Conservation (phyloP, 2,888 invertebrate species). For the Sarcophaga subvicina region DNA sequence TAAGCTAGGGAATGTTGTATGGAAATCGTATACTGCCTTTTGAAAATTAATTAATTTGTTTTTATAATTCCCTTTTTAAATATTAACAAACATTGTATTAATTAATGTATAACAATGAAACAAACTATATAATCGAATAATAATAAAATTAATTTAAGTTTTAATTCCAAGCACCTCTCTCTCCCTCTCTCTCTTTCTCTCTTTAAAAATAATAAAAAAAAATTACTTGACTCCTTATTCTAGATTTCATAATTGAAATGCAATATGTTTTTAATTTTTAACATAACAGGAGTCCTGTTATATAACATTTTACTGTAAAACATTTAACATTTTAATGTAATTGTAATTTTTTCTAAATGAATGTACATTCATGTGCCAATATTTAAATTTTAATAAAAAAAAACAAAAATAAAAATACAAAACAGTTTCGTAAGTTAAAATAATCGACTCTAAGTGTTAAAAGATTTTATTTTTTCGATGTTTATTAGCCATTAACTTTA, state of each 20-base stretch:
- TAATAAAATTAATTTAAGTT: background rate
- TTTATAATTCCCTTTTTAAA: background rate
- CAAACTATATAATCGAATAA: slow-evolving; percentile 52
- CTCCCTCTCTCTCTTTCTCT: too few relatives aligned
- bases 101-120: slow-evolving; percentile 19
- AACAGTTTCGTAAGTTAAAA: too few relatives aligned
- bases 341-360: slow-evolving; percentile 26
- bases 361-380: slow-evolving; percentile 66
- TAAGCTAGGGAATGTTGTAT: background rate
- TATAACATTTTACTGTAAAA: background rate
- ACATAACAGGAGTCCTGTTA: too few relatives aligned
- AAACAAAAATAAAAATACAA: background rate
- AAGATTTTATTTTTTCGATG: background rate
- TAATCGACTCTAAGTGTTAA: too few relatives aligned
- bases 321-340: background rate
- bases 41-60: slow-evolving; percentile 25
- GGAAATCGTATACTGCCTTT: slow-evolving; percentile 26
- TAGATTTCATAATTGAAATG: too few relatives aligned
- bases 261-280: too few relatives aligned
- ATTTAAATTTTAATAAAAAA: slow-evolving; percentile 36
- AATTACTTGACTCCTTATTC: too few relatives aligned
- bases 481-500: slow-evolving; percentile 41
- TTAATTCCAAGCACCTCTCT: too few relatives aligned
- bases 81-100: slow-evolving; percentile 24
- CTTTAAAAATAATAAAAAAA: too few relatives aligned